Conservation (phyloP, 2,888 invertebrate species). For the Argyresthia albistria region DNA sequence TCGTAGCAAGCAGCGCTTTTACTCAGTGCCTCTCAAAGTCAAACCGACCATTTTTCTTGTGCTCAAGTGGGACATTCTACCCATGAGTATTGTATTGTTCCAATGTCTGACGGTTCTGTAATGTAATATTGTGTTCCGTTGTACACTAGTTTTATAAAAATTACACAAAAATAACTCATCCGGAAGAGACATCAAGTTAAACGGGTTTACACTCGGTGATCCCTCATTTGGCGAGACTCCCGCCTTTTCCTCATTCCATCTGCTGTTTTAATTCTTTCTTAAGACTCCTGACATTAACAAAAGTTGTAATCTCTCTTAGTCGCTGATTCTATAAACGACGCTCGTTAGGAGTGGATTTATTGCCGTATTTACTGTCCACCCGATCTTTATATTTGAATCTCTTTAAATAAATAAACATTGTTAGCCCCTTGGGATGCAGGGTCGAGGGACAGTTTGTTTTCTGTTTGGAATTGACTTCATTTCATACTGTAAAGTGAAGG, state of each 20-base stretch:
- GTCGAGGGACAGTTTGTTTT: neutral
- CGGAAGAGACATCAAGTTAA: no score
- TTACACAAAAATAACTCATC: no score
- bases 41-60: no score
- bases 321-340: constrained; percentile 19
- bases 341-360: constrained; percentile 28
- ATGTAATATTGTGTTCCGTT: no score
- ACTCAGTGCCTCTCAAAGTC: no score
- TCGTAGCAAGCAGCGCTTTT: no score
- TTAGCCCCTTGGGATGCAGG: neutral
- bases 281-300: constrained; percentile 5
- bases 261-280: constrained; percentile 1
- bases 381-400: constrained; percentile 4
- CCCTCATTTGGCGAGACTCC: neutral
- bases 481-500: neutral
- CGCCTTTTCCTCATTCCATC: constrained; percentile 1
- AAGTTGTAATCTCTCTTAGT: constrained; percentile 30
- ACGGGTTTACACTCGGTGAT: neutral
- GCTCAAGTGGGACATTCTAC: no score
- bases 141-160: no score
- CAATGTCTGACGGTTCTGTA: no score
- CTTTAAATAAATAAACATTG: constrained; percentile 5
- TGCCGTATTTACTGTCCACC: constrained; percentile 9
- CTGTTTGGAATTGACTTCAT: neutral
- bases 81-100: no score